phyloP scores from a whole-genome alignment of 2,797 vertebrate species.

The Mormyrops attenuatus region DNA sequence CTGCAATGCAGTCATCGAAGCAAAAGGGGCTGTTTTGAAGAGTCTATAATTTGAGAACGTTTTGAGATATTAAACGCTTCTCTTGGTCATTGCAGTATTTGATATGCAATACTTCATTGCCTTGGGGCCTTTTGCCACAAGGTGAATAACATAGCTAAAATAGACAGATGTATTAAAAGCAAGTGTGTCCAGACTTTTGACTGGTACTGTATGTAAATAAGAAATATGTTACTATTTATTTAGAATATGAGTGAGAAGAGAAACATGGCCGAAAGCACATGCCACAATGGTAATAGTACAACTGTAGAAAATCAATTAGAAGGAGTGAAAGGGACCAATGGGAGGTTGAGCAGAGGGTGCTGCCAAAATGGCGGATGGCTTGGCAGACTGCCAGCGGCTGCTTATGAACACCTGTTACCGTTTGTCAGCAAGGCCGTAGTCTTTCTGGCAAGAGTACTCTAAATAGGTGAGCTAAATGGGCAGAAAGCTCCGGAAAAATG shows the following conservation, averaged over 20 bases:
- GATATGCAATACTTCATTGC: not conserved
- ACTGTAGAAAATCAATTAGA: slow-evolving; percentile 26
- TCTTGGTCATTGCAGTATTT: not conserved
- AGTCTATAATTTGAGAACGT: not conserved
- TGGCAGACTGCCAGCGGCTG: slow-evolving; percentile 11
- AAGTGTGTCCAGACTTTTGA: not conserved
- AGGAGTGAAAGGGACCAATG: slow-evolving; percentile 14
- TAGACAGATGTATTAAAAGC: not conserved
- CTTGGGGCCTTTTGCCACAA: not conserved
- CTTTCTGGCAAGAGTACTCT: not conserved
- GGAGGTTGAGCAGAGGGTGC: not conserved
- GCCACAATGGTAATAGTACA: not conserved
- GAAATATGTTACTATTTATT: not conserved
- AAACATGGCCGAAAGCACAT: not conserved
- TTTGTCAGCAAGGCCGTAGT: not conserved
- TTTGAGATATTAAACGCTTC: not conserved
- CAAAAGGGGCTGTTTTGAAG: not conserved
- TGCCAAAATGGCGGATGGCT: slow-evolving; percentile 17
- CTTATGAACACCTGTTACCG: slow-evolving; percentile 23
- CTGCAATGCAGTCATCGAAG: not conserved
- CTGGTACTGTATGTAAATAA: not conserved
- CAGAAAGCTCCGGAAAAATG: not conserved
- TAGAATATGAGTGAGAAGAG: not conserved
- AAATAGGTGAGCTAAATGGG: not conserved
- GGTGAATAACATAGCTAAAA: not conserved